Base-by-base conservation (phyloP, 1,140 invertebrate species). In the Leptinotarsa defecta region DNA sequence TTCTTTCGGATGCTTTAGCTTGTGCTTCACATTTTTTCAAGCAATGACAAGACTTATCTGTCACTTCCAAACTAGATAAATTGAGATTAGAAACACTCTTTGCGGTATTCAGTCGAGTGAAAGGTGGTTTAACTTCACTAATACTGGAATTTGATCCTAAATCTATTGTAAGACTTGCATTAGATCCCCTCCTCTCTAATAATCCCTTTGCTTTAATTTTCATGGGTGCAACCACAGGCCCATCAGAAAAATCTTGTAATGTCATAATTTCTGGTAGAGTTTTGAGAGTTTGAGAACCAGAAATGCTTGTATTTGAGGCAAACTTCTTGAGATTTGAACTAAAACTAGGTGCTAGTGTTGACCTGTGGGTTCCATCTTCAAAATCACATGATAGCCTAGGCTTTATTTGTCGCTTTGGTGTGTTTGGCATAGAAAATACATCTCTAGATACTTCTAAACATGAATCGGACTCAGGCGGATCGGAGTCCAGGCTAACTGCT, bases 141-240 rank as follows among this genome's bases (percentile, higher is more conserved):
- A 84, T 81, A 71, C 73, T 84, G 3, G 80, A 80, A 63, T 81
- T 81, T 3, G 82, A 82, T 43, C 85, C 83, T 48, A 86, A 79
- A 79, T 86, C 85, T n/a, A 86, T 86, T 17, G 95, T 96, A 1
- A 97, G 87, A 69, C 93, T 95, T 5, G 95, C 95, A 84, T 94
- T 96, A 13, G 95, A 96, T 72, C 94, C 94, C 63, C 94, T 88
- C 17, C 94, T 88, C 85, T 95, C 92, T 13, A 94, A 83, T 2
- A 94, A 83, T 61, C 92, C 91, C 78, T 94, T 94, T 48, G 83
- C 83, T 80, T 81, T 85, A 34, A 85, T 83, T 80, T 79, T 84
- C 70, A 81, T 82, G 0, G 85, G 84, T 92, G 94, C 80, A n/a
- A 82, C 69, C 27, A 74, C 84, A 19, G 83, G 81, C 70, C 82